phyloP scores from a whole-genome alignment of 1,140 invertebrate species.

The Heliconius melpomene region DNA sequence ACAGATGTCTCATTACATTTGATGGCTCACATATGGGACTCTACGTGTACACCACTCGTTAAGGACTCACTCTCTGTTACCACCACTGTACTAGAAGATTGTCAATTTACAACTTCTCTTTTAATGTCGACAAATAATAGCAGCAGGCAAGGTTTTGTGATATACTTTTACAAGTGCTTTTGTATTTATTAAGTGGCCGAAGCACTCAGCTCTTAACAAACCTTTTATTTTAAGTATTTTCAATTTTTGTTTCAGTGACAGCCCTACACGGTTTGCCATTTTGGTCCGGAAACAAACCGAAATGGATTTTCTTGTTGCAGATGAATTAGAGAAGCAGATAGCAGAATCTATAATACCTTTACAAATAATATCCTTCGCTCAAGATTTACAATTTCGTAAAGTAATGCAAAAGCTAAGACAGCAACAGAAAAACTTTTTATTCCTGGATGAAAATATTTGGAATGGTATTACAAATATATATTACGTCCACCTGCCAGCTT shows the following conservation, averaged over 20 bases:
- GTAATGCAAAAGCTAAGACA: constrained; percentile 8
- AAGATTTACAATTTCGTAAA: constrained; percentile 18
- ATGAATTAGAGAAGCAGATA: constrained; percentile 17
- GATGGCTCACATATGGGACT: neutral
- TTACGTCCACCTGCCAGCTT: constrained; percentile 11
- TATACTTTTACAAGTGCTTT: neutral
- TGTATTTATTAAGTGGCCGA: too few relatives aligned
- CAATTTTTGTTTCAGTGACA: neutral
- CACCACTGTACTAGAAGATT: neutral
- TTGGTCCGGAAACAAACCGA: constrained; percentile 20
- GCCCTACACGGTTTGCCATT: constrained; percentile 13
- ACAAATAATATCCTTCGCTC: constrained; percentile 8
- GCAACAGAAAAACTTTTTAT: constrained; percentile 20
- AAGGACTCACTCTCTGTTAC: neutral
- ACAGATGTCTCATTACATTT: constrained; percentile 8
- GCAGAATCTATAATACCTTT: neutral
- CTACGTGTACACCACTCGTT: neutral
- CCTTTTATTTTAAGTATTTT: neutral
- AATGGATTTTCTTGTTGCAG: neutral
- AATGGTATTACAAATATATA: neutral
- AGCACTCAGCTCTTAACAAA: too few relatives aligned
- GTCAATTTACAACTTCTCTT: constrained; percentile 11
- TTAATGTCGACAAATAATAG: neutral
- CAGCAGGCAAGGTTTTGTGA: neutral
- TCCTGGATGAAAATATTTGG: constrained; percentile 34